These are phyloP conservation scores for Dryobota labecula DNA, from an alignment of 2,888 invertebrate genomes.

Conservation along the genomic window DNA sequence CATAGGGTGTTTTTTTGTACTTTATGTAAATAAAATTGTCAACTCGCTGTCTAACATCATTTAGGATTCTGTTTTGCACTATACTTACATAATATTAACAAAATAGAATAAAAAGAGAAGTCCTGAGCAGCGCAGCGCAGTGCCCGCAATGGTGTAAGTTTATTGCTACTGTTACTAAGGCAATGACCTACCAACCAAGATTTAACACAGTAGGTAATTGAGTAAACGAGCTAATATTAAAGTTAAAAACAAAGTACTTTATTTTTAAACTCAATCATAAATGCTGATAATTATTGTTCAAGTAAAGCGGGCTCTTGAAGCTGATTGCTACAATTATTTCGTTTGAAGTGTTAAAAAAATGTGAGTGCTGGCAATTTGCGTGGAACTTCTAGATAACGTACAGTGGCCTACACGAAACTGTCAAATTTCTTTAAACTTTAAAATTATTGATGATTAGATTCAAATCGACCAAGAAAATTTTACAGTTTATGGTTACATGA, in stretches of 20 bases:
- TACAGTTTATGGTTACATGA: too few relatives aligned
- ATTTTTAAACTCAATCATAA: conserved; percentile 31
- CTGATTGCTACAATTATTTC: conserved; percentile 37
- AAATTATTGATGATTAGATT: too few relatives aligned
- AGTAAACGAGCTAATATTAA: conserved; percentile 16
- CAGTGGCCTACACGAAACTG: too few relatives aligned
- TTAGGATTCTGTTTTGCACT: not conserved
- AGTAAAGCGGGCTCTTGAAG: conserved; percentile 28
- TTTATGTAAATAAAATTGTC: not conserved
- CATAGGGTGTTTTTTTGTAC: not conserved
- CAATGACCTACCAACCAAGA: conserved; percentile 1
- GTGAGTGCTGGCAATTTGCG: conserved; percentile 14
- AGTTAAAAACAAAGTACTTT: conserved; percentile 6
- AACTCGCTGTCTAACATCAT: not conserved
- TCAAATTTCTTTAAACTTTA: too few relatives aligned
- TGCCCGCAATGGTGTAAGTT: conserved; percentile 1
- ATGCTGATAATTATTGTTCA: conserved; percentile 27
- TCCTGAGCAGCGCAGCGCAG: not conserved
- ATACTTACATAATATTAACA: too few relatives aligned
- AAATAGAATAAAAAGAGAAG: not conserved
- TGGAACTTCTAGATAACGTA: not conserved
- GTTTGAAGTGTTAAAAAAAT: conserved; percentile 15
- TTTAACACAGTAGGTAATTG: conserved; percentile 10
- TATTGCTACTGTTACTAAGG: not conserved
- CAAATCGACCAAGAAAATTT: too few relatives aligned